Evolutionary conservation across 53 echinoderm and acorn worm genomes (phyloP), one percentile per base, ranked within the genome.

Genomic region (Luidia sarsii): DNA sequence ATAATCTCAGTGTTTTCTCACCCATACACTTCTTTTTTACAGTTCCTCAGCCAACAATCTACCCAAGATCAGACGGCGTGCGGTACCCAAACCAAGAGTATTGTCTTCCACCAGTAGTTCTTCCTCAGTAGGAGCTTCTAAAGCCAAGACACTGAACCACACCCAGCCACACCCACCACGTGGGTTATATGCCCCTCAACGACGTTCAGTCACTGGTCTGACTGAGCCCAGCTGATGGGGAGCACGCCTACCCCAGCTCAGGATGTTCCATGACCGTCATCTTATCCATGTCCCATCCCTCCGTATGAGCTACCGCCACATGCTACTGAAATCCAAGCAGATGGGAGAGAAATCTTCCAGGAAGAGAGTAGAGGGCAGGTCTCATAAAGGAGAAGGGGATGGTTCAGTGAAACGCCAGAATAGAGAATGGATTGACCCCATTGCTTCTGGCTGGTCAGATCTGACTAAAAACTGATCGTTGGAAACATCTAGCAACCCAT

Each of bases 11-110:
- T n/a, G n/a, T n/a, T n/a, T n/a, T n/a, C n/a, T n/a, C n/a, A n/a
- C n/a, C n/a, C n/a, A n/a, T n/a, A n/a, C n/a, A n/a, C n/a, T 54
- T 23, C 54, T 51, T 39, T 20, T 81, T 14, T 28, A 18, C 75
- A 95, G 95, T 67, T 90, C 92, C 3, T 95, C 95, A 0, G 92
- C 90, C 39, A 75, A 83, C 52, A 85, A 92, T 46, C 83, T 95
- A 16, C 92, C 95, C 7, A 95, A 95, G 80, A 92, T 95, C 69
- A 84, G 86, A 25, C 75, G 92, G 1, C 85, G 75, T 10, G 79
- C 64, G 18, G 57, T 34, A 39, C 68, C 85, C 56, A 90, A 95
- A 65, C 54, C 84, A 19, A 71, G 95, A 16, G 85, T 90, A 13
- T 33, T 88, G 3, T 95, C 92, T 8, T 92, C 92, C 38, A 72